Evolutionary conservation across 1,140 invertebrate species (phyloP).

Genomic region (Augochlora pura): DNA sequence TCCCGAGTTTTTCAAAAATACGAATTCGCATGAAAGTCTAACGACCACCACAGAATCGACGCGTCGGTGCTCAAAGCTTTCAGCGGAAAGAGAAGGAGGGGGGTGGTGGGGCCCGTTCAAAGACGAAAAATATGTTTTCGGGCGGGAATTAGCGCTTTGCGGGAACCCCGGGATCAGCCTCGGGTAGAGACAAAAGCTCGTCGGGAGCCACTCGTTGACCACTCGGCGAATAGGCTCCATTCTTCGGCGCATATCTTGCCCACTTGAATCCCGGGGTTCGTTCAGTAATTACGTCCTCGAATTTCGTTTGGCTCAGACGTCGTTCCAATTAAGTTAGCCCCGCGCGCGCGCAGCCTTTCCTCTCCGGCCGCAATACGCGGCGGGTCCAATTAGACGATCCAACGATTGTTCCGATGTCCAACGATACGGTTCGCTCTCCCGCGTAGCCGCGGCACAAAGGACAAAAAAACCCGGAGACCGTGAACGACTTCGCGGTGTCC

Average conservation of each 20-base stretch:
- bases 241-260: no score
- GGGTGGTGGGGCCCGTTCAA: not conserved
- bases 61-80: no score
- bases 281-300: slow-evolving; percentile 26
- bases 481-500: not conserved
- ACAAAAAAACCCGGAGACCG: not conserved
- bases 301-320: not conserved
- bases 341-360: no score
- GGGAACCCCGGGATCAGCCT: not conserved
- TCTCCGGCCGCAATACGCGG: not conserved
- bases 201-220: not conserved
- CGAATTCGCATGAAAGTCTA: no score
- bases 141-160: no score
- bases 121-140: no score
- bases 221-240: not conserved
- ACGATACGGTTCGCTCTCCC: slow-evolving; percentile 15
- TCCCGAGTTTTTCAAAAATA: no score
- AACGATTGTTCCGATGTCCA: slow-evolving; percentile 37
- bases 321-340: slow-evolving; percentile 38
- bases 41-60: no score
- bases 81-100: no score
- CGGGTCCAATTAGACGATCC: slow-evolving; percentile 43
- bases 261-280: not conserved
- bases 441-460: not conserved
- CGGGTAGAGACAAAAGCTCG: not conserved